Evolutionary conservation across 2,113 vertebrate species (phyloP).

Genomic region (Sialia sialis): DNA sequence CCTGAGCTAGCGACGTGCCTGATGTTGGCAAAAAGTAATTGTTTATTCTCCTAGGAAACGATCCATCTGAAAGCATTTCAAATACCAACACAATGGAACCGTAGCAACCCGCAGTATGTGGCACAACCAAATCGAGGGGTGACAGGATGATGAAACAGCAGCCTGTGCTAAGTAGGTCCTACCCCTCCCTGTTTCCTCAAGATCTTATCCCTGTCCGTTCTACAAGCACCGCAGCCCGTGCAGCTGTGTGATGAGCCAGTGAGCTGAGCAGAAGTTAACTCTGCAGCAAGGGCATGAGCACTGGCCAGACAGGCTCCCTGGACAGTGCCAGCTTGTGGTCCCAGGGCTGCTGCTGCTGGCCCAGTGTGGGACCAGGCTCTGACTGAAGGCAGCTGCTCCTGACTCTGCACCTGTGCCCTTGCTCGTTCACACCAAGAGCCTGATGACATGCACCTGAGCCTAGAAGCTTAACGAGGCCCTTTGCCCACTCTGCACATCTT

Average conservation of each 20-base stretch:
- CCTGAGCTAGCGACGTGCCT: accelerated
- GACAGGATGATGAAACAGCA: not conserved
- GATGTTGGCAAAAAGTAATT: not conserved
- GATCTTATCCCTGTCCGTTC: not conserved
- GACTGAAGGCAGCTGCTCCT: not conserved
- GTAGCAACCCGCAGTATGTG: not conserved
- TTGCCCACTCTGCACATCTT: not conserved
- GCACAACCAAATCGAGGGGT: not conserved
- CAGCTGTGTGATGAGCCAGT: not conserved
- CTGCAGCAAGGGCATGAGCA: not conserved
- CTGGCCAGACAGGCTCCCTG: not conserved
- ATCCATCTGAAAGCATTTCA: not conserved
- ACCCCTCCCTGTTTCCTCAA: not conserved
- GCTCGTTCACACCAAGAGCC: not conserved
- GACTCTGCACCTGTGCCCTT: accelerated
- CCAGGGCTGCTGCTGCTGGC: not conserved
- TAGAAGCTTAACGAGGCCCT: not conserved
- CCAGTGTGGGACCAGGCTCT: accelerated
- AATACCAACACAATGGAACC: not conserved
- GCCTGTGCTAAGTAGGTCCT: not conserved
- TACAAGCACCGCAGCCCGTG: not conserved
- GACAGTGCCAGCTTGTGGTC: not conserved
- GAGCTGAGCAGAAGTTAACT: not conserved
- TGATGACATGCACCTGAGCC: not conserved
- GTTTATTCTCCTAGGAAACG: slow-evolving; percentile 2